Evolutionary conservation across 2,113 vertebrate species (phyloP), one percentile per base, ranked within the genome.

Genomic region (Thunnus maccoyii): DNA sequence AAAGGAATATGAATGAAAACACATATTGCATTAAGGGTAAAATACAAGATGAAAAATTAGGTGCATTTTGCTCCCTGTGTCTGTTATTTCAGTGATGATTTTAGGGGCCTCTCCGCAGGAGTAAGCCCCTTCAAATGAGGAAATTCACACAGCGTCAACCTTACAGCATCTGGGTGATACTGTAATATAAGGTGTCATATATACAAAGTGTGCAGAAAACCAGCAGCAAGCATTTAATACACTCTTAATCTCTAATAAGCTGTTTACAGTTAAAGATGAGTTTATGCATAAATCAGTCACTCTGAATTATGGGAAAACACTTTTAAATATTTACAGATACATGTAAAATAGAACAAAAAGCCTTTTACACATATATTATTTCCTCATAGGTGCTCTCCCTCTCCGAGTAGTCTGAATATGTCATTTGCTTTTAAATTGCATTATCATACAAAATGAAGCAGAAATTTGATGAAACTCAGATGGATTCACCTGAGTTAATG

Each of bases 401-500:
- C 63, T 36, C 41, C 20, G 50, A 92, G 89, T 84, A 86, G 89
- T 80, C 92, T 91, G 84, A 93, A 92, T 92, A 88, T 94, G 92
- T 89, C 80, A 95, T 95, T 95, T 92, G 90, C 91, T 93, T 93
- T 94, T 94, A 94, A 95, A 95, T 95, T 93, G 90, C 92, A 95
- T 94, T 94, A 95, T 94, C 92, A 93, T 93, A 92, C 89, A 90
- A 88, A 93, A 93, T 90, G 92, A 95, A 93, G 91, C 80, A 89
- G 89, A 90, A 91, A 95, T 94, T 91, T 92, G 92, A 94, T 94
- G 91, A 95, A 93, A 92, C 91, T 94, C 87, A 84, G 92, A 91
- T 92, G 92, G 92, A 93, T 94, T 95, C 92, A 94, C 94, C 94
- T 94, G 94, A 94, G 91, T 95, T 94, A 96, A 95, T 96, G 95